Evolutionary conservation across 2,888 invertebrate species (phyloP).

Genomic region (Liopterus haemorrhoidalis): DNA sequence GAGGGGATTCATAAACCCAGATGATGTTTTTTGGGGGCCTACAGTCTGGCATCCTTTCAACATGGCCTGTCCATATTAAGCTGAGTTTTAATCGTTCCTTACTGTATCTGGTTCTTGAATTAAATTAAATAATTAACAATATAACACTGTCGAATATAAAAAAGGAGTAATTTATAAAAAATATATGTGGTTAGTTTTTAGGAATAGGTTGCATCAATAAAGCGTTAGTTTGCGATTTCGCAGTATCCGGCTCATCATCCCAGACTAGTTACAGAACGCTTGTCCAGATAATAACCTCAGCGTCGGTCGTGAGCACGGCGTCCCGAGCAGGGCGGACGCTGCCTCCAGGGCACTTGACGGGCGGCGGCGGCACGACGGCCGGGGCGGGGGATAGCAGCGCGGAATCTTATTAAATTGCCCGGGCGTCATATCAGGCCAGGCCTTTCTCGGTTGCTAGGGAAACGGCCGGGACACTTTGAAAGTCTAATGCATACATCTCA

Average conservation of each 20-base stretch:
- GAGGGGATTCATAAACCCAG: no score
- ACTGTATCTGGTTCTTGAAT: no score
- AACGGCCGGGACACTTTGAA: constrained; percentile 58
- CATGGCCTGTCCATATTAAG: no score
- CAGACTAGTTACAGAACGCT: constrained; percentile 1
- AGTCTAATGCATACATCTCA: constrained; percentile 49
- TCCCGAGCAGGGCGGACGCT: background rate
- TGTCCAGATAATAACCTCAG: constrained; percentile 3
- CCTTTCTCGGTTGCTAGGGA: constrained; percentile 62
- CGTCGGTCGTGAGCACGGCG: background rate
- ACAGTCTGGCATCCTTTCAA: no score
- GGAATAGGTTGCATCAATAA: no score
- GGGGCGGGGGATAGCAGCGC: background rate
- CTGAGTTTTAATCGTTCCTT: no score
- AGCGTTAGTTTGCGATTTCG: no score
- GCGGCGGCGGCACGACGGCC: background rate
- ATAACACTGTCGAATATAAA: no score
- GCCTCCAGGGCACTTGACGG: background rate
- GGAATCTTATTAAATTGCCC: constrained; percentile 52
- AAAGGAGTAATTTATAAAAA: no score
- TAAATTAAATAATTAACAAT: no score
- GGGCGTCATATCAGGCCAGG: constrained; percentile 61
- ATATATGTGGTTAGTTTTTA: no score
- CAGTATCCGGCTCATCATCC: background rate
- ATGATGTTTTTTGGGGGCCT: no score